Evolutionary conservation across 2,888 invertebrate genomes (phyloP), one percentile per base, ranked within the genome.

Genomic region (Oxytorus armatus): DNA sequence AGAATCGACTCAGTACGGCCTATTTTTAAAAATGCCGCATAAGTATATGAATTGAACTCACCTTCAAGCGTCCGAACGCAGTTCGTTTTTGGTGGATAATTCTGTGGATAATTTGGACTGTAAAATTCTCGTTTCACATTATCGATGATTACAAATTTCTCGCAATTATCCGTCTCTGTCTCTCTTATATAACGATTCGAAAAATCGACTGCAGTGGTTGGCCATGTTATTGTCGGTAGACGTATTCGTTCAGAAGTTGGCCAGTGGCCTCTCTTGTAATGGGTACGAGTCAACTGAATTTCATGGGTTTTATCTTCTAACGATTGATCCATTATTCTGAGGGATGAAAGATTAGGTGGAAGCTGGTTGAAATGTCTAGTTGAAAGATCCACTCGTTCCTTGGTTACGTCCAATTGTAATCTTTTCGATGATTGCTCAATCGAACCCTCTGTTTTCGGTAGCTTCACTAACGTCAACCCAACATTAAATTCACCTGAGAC

Each of bases 21-120:
- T 44, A 44, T 2, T 44, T 14, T 23, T 3, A 57, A 8, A 11
- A 33, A 23, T 36, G 7, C 10, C 14, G 11, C 7, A 42, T 23
- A 65, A 8, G 1, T 49, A 36, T 33, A 79, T 66, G 68, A 23
- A 33, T 21, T 36, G 0, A n/a, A 91, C 93, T 93, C 91, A 96
- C 96, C 96, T 93, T 93, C 93, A 78, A 96, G 93, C 18, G 95
- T 92, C 78, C 94, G 93, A 75, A 94, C 93, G 90, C 96, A 96
- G 86, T 95, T 94, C 33, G 94, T 94, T 84, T 94, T 93, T 86
- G 94, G 95, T 7, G 95, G 95, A 92, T 96, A 96, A 75, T 93
- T 91, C 66, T 93, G 93, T 8, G 96, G 96, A 92, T 94, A 95
- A 83, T 94, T 94, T 0, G 96, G 96, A 85, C 95, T 95, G 89